Percentiles rank a stretch among this genome's conserved stretches.
phyloP scores from a whole-genome alignment of 2,113 vertebrate genomes.

The Ochotona princeps region DNA sequence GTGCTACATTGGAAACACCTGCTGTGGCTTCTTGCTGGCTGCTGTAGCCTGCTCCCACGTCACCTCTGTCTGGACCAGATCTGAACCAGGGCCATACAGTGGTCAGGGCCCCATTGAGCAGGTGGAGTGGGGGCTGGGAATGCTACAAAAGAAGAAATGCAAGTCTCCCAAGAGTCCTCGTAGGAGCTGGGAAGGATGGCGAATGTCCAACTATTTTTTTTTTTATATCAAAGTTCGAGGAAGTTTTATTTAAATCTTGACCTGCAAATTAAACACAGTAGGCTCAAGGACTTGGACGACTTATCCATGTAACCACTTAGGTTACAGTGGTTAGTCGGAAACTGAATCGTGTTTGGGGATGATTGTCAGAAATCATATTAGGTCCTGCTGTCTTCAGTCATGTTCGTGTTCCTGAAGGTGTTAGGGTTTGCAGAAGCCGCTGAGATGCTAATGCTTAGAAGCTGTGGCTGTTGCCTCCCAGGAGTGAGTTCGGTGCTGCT shows the following conservation, averaged over 20 bases:
- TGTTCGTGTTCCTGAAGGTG: background rate
- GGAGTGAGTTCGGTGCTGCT: too few relatives aligned
- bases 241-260: background rate
- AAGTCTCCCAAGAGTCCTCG: background rate
- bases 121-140: background rate
- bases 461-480: background rate
- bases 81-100: accelerated
- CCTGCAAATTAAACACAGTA: background rate
- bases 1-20: background rate
- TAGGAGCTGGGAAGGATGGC: background rate
- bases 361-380: background rate
- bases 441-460: background rate
- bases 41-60: background rate
- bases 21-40: background rate
- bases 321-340: background rate
- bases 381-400: background rate
- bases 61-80: too few relatives aligned
- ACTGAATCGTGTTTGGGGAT: background rate
- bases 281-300: background rate
- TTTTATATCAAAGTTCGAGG: background rate
- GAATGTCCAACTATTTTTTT: background rate
- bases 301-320: background rate
- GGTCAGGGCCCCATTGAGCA: background rate
- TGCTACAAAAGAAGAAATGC: background rate
- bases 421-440: background rate